Evolutionary conservation across 2,797 vertebrate species (phyloP).

Genomic region (Anas capensis): DNA sequence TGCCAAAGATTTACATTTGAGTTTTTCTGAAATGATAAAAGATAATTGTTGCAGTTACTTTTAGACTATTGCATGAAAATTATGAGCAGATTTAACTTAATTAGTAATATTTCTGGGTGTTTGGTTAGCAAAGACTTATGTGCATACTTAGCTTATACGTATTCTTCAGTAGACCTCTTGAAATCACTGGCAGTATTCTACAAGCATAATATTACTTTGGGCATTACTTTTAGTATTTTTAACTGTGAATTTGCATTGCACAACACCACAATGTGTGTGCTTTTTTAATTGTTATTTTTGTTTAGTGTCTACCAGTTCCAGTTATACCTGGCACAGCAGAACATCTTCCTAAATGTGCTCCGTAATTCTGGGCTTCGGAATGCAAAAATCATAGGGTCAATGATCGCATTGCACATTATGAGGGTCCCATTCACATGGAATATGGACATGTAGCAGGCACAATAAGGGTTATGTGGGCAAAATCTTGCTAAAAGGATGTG

Average conservation of each 20-base stretch:
- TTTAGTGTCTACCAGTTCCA: background rate
- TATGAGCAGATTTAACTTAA: background rate
- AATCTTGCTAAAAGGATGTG: slow-evolving; percentile 90
- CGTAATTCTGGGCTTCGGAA: slow-evolving; percentile 91
- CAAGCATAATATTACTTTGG: background rate
- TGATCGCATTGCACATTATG: slow-evolving; percentile 91
- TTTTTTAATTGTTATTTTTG: background rate
- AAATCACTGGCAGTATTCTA: background rate
- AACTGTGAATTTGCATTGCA: background rate
- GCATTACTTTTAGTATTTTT: background rate
- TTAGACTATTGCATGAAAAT: background rate
- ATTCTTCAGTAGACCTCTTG: background rate
- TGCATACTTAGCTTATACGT: background rate
- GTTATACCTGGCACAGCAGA: slow-evolving; percentile 70
- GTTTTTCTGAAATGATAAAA: background rate
- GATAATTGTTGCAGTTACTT: background rate
- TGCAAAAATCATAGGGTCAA: slow-evolving; percentile 95
- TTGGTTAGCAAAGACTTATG: background rate
- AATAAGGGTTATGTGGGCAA: slow-evolving; percentile 93
- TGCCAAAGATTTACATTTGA: background rate
- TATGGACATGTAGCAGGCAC: slow-evolving; percentile 93
- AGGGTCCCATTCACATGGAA: slow-evolving; percentile 91
- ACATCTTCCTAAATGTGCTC: slow-evolving; percentile 89
- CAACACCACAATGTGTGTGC: background rate
- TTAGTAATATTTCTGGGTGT: background rate